Evolutionary conservation across 2,113 vertebrate species (phyloP).

Genomic region (Gymnocephalus cernua): DNA sequence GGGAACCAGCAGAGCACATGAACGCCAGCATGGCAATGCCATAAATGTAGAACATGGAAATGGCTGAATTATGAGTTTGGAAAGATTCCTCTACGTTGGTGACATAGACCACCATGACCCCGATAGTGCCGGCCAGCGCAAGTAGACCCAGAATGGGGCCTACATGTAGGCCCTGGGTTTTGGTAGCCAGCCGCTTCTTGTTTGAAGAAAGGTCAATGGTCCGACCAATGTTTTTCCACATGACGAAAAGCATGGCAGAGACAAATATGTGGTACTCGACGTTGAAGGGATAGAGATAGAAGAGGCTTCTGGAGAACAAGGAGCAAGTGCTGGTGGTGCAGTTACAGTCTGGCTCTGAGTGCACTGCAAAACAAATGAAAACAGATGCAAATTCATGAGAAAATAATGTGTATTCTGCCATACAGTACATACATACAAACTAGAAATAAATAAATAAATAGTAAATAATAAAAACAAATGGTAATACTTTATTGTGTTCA

Average conservation of each 20-base stretch:
- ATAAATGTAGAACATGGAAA: slow-evolving; percentile 93
- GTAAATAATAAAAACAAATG: neutral
- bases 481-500: neutral
- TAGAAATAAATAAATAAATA: neutral
- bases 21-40: slow-evolving; percentile 87
- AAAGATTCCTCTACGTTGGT: slow-evolving; percentile 88
- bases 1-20: slow-evolving; percentile 88
- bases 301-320: slow-evolving; percentile 90
- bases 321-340: slow-evolving; percentile 90
- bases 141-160: slow-evolving; percentile 89
- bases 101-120: slow-evolving; percentile 91
- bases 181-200: slow-evolving; percentile 78
- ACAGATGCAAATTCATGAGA: slow-evolving; percentile 23
- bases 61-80: slow-evolving; percentile 85
- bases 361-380: slow-evolving; percentile 78
- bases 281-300: slow-evolving; percentile 96
- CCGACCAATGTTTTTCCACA: slow-evolving; percentile 98
- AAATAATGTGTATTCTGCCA: neutral
- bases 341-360: slow-evolving; percentile 89
- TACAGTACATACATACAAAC: neutral
- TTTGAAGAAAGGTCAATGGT: slow-evolving; percentile 84
- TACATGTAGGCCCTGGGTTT: slow-evolving; percentile 78
- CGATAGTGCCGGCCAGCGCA: slow-evolving; percentile 89
- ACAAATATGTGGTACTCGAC: slow-evolving; percentile 98
- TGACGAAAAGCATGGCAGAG: slow-evolving; percentile 93